Conservation (phyloP, 2,888 invertebrate species). For the Aleiodes alternator region DNA sequence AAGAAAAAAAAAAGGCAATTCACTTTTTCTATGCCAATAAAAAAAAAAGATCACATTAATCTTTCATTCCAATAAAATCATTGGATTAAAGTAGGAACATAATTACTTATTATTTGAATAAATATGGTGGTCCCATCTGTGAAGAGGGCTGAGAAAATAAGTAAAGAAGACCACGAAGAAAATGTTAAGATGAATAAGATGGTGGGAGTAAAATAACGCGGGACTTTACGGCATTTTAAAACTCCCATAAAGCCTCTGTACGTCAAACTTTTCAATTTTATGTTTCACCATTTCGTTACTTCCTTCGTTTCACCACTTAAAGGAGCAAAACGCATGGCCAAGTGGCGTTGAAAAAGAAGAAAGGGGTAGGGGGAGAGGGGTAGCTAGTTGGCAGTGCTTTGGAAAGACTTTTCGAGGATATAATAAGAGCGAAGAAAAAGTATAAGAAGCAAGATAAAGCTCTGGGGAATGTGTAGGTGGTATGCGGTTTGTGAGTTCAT, state of each 20-base stretch:
- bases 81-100: too few relatives aligned
- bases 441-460: constrained; percentile 29
- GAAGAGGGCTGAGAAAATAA: not conserved
- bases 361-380: constrained; percentile 9
- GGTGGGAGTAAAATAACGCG: constrained; percentile 64
- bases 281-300: constrained; percentile 64
- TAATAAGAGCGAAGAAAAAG: constrained; percentile 27
- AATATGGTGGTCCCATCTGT: not conserved
- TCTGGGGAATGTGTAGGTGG: not conserved
- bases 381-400: constrained; percentile 25
- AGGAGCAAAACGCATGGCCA: constrained; percentile 41
- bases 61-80: too few relatives aligned
- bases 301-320: constrained; percentile 61
- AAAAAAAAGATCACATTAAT: not conserved
- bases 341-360: constrained; percentile 3
- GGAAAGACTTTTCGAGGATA: constrained; percentile 20
- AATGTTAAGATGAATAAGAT: constrained; percentile 26
- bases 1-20: not conserved
- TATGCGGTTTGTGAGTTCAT: constrained; percentile 38
- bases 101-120: not conserved
- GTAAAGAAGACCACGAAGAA: constrained; percentile 16
- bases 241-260: constrained; percentile 69
- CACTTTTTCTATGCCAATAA: not conserved
- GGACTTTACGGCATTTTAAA: constrained; percentile 72
- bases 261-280: constrained; percentile 74